Evolutionary conservation across 2,888 invertebrate genomes (phyloP).

Genomic region (Coelopa pilipes): DNA sequence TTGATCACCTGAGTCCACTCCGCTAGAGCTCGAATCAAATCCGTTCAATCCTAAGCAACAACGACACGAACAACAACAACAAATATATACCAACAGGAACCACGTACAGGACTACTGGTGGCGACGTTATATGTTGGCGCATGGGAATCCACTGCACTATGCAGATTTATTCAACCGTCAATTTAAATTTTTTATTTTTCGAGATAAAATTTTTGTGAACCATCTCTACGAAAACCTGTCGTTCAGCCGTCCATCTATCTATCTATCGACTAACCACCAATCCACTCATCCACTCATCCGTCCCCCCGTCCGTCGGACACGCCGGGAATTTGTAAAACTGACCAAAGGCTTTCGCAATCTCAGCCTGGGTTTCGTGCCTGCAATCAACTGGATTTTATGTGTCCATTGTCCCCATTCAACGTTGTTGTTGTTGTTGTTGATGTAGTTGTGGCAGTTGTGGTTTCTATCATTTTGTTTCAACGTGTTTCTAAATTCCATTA

Average conservation of each 20-base stretch:
- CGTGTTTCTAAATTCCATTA: too few relatives aligned
- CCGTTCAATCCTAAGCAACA: slow-evolving; percentile 10
- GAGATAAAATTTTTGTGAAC: too few relatives aligned
- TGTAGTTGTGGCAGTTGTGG: too few relatives aligned
- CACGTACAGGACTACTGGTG: not conserved
- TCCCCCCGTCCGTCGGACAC: not conserved
- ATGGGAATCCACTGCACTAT: not conserved
- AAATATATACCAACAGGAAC: not conserved
- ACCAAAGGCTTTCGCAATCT: not conserved
- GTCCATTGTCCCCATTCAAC: too few relatives aligned
- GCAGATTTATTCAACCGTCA: slow-evolving; percentile 11
- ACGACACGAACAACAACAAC: not conserved
- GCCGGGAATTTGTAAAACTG: not conserved
- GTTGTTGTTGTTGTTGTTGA: too few relatives aligned
- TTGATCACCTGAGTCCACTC: slow-evolving; percentile 33
- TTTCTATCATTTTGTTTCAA: too few relatives aligned
- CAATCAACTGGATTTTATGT: too few relatives aligned
- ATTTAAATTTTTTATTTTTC: not conserved
- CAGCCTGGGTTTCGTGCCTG: too few relatives aligned
- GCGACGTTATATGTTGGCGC: too few relatives aligned
- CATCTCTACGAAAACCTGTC: not conserved
- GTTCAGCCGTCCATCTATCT: not conserved
- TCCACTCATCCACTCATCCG: not conserved
- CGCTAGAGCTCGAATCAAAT: slow-evolving; percentile 19
- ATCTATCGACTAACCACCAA: not conserved